These are phyloP conservation scores for Penaeus japonicus DNA, from an alignment of 1,140 invertebrate genomes.

Conservation along the genomic window DNA sequence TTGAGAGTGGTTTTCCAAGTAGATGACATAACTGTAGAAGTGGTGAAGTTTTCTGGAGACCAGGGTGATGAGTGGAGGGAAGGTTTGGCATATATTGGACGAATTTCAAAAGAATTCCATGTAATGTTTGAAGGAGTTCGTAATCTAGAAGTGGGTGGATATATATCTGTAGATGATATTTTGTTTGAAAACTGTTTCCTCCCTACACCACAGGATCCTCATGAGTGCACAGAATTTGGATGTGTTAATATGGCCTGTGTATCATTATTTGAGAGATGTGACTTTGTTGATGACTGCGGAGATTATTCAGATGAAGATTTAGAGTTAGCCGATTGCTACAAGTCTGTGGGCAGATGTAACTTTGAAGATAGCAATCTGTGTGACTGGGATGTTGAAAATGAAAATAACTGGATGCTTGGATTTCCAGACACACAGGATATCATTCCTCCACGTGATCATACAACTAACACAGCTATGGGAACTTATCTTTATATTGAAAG, in stretches of 20 bases:
- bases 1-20: not conserved
- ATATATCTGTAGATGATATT: slow-evolving; percentile 51
- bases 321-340: not conserved
- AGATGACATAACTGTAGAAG: slow-evolving; percentile 14
- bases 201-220: slow-evolving; percentile 23
- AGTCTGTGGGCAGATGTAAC: slow-evolving; percentile 21
- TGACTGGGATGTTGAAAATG: slow-evolving; percentile 28
- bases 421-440: slow-evolving; percentile 21
- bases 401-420: slow-evolving; percentile 25
- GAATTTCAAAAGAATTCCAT: slow-evolving; percentile 28
- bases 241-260: slow-evolving; percentile 40
- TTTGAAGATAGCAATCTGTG: slow-evolving; percentile 44
- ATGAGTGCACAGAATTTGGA: slow-evolving; percentile 9
- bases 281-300: slow-evolving; percentile 53
- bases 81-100: slow-evolving; percentile 36
- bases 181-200: slow-evolving; percentile 45
- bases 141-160: slow-evolving; percentile 42
- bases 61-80: slow-evolving; percentile 42
- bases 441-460: slow-evolving; percentile 38
- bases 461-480: slow-evolving; percentile 24
- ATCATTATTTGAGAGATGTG: slow-evolving; percentile 34
- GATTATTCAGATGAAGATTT: slow-evolving; percentile 40
- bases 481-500: slow-evolving; percentile 34
- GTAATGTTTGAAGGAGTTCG: slow-evolving; percentile 29
- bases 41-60: slow-evolving; percentile 22